phyloP scores from a whole-genome alignment of 2,797 vertebrate genomes.

The Sebastes steindachneri region DNA sequence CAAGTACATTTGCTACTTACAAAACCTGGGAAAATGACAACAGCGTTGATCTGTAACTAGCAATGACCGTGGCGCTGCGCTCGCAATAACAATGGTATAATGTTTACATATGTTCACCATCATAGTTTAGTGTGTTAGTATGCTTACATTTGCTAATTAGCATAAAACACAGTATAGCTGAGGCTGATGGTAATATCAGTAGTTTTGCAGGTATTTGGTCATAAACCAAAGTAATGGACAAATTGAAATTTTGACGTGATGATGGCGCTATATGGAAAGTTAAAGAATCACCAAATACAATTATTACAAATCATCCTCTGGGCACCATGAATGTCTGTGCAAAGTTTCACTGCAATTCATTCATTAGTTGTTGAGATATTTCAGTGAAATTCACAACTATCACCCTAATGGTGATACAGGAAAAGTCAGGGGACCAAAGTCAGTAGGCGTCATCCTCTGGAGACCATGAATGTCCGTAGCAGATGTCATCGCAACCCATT shows the following conservation, averaged over 20 bases:
- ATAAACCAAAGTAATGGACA: neutral
- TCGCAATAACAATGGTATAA: neutral
- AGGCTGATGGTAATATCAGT: neutral
- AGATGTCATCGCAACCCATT: neutral
- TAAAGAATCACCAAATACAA: neutral
- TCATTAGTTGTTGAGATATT: neutral
- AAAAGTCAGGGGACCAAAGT: neutral
- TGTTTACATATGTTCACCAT: no score
- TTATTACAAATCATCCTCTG: neutral
- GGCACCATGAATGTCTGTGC: neutral
- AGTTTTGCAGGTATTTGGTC: neutral
- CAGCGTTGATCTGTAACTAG: fast-evolving
- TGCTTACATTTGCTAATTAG: neutral
- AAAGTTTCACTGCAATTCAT: neutral
- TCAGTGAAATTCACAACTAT: neutral
- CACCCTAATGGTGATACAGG: neutral
- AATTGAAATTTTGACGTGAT: neutral
- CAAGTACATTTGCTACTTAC: neutral
- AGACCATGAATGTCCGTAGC: neutral
- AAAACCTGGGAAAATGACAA: neutral
- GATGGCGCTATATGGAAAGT: neutral
- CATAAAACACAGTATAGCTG: neutral
- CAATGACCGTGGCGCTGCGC: neutral
- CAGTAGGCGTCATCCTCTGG: neutral
- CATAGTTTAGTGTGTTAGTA: no score